Percentiles rank a stretch among this genome's conserved stretches.
phyloP scores from a whole-genome alignment of 1,140 invertebrate species.

The Tribolium madens region DNA sequence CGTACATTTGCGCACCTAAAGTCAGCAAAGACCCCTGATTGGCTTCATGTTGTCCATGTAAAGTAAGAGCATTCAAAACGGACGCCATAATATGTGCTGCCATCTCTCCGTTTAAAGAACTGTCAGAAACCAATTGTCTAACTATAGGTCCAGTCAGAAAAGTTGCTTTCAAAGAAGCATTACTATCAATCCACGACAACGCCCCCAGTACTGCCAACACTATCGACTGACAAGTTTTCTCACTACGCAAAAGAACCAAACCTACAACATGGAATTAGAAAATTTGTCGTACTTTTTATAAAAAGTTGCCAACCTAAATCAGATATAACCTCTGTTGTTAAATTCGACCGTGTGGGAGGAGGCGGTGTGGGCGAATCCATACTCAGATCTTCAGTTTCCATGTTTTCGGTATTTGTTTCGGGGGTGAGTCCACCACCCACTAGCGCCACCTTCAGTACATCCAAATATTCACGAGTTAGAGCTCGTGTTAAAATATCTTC shows the following conservation, averaged over 20 bases:
- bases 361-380: conserved; percentile 70
- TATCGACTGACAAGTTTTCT: conserved; percentile 75
- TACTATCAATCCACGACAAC: conserved; percentile 89
- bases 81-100: conserved; percentile 78
- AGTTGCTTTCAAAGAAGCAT: conserved; percentile 81
- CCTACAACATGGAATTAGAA: conserved; percentile 32
- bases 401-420: conserved; percentile 67
- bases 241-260: conserved; percentile 72
- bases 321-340: conserved; percentile 77
- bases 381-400: conserved; percentile 77
- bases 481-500: conserved; percentile 90
- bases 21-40: conserved; percentile 80
- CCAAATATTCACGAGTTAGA: conserved; percentile 88
- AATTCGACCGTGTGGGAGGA: conserved; percentile 67
- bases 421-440: conserved; percentile 67
- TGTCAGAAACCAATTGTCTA: conserved; percentile 70
- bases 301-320: conserved; percentile 73
- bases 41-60: conserved; percentile 87
- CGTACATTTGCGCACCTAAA: conserved; percentile 83
- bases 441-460: conserved; percentile 79
- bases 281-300: background rate
- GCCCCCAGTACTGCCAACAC: conserved; percentile 76
- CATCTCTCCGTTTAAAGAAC: conserved; percentile 74
- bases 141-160: conserved; percentile 76
- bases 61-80: conserved; percentile 79